A percentile compares a stretch with the other conserved stretches of the same genome.
phyloP scores from a whole-genome alignment of 2,888 invertebrate species.

The Tipula vernalis region DNA sequence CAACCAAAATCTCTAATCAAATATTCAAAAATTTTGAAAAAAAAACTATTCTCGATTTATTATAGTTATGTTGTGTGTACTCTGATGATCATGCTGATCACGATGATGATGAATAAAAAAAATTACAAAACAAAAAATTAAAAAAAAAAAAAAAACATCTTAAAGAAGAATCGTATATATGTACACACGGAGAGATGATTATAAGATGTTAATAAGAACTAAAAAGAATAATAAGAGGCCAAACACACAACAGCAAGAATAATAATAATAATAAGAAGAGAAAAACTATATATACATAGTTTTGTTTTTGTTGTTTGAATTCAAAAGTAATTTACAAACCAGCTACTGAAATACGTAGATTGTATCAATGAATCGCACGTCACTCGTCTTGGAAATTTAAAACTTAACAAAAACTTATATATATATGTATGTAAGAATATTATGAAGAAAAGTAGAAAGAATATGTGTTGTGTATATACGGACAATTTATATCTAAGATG shows the following conservation, averaged over 20 bases:
- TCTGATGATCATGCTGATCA: slow-evolving; percentile 4
- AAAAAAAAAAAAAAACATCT: not conserved
- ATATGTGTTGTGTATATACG: not conserved
- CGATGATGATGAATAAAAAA: not conserved
- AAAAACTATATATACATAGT: slow-evolving; percentile 11
- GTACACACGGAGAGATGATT: not conserved
- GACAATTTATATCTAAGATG: not conserved
- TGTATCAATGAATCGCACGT: slow-evolving; percentile 11
- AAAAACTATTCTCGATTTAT: not conserved
- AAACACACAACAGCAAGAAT: slow-evolving; percentile 22
- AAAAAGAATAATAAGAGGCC: slow-evolving; percentile 19
- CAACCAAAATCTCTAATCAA: not conserved
- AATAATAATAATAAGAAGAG: not conserved
- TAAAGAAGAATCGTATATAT: not conserved
- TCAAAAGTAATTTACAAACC: slow-evolving; percentile 35
- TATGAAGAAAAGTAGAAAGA: not conserved
- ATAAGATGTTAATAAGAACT: slow-evolving; percentile 16
- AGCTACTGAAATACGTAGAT: slow-evolving; percentile 35
- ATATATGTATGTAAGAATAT: not conserved
- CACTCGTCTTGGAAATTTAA: slow-evolving; percentile 5
- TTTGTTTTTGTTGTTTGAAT: slow-evolving; percentile 18
- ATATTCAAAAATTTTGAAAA: not conserved
- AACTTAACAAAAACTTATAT: not conserved
- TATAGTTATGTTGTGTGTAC: not conserved
- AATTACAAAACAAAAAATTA: not conserved